Conservation (phyloP, 2,888 invertebrate genomes). For the Caenorhabditis imperialis region DNA sequence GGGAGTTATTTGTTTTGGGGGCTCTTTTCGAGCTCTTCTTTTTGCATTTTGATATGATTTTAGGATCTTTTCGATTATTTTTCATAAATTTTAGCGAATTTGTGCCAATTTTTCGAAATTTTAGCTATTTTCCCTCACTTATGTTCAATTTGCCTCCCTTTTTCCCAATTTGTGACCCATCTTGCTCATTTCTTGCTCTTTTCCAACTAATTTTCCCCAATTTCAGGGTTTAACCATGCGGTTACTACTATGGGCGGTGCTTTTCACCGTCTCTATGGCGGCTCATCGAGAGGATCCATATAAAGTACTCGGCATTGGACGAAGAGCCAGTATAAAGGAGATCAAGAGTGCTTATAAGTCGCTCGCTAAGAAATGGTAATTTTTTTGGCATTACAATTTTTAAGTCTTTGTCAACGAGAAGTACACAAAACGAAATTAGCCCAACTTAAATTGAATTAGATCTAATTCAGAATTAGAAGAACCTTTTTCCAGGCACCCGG, state of each 20-base stretch:
- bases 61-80: too few species aligned
- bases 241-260: constrained; percentile 13
- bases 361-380: constrained; percentile 90
- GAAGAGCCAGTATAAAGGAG: constrained; percentile 86
- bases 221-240: constrained; percentile 34
- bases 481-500: constrained; percentile 77
- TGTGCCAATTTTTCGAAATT: too few species aligned
- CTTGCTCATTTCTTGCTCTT: constrained; percentile 2
- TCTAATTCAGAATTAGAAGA: too few species aligned
- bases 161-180: constrained; percentile 4
- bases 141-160: neutral
- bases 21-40: too few species aligned
- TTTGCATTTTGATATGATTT: too few species aligned
- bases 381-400: constrained; percentile 5
- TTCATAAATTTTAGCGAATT: too few species aligned
- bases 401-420: too few species aligned
- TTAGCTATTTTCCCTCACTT: too few species aligned
- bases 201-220: too few species aligned
- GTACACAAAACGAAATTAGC: too few species aligned
- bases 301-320: constrained; percentile 84
- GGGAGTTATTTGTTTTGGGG: too few species aligned
- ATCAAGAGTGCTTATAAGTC: constrained; percentile 91
- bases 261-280: neutral
- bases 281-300: constrained; percentile 66
- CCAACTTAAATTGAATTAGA: too few species aligned